Evolutionary conservation across 2,888 invertebrate species (phyloP).

Genomic region (Octodonta nipae): DNA sequence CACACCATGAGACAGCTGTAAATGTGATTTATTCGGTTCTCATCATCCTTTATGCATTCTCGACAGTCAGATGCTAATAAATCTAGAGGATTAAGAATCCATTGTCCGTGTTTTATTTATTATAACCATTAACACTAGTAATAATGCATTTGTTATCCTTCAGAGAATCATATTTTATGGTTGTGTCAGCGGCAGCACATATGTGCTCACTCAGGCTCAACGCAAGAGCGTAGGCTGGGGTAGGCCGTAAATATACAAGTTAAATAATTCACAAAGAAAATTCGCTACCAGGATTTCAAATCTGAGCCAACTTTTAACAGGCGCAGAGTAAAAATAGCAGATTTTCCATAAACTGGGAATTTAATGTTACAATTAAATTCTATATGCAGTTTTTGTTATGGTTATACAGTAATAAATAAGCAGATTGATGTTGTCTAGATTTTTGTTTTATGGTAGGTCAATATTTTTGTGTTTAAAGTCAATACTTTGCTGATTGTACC

Average conservation of each 20-base stretch:
- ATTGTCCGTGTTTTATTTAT: conserved; percentile 38
- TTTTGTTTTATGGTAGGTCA: too few relatives aligned
- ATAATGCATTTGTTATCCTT: conserved; percentile 40
- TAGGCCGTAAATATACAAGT: not conserved
- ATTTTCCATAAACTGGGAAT: too few relatives aligned
- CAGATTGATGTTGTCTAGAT: too few relatives aligned
- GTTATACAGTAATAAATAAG: too few relatives aligned
- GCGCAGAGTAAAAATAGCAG: too few relatives aligned
- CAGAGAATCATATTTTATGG: conserved; percentile 35
- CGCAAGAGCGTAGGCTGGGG: not conserved
- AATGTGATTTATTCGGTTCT: conserved; percentile 29
- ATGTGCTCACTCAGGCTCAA: conserved; percentile 21
- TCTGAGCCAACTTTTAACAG: too few relatives aligned
- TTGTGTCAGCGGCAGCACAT: conserved; percentile 32
- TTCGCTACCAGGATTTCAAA: too few relatives aligned
- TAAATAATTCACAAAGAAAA: too few relatives aligned
- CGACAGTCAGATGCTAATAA: conserved; percentile 30
- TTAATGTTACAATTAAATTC: too few relatives aligned
- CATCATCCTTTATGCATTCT: conserved; percentile 29
- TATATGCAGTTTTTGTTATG: too few relatives aligned
- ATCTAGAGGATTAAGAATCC: conserved; percentile 36
- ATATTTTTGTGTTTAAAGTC: too few relatives aligned
- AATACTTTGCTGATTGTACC: too few relatives aligned
- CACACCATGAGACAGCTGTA: conserved; percentile 18
- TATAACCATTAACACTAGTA: conserved; percentile 38